phyloP scores from a whole-genome alignment of 37 sponge, comb jelly and placozoan species.

The Geodia barretti region DNA sequence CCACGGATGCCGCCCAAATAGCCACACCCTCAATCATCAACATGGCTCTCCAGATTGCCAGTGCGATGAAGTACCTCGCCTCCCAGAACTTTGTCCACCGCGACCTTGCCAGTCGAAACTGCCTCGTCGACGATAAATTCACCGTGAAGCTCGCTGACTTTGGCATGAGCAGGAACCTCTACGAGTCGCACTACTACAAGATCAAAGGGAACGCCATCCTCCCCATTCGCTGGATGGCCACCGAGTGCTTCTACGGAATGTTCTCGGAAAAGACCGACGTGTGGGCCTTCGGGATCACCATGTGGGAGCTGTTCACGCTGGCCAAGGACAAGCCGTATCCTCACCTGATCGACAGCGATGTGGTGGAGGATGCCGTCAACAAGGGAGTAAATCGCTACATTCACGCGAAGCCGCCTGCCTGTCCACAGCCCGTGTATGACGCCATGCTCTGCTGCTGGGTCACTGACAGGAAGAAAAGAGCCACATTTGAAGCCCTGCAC shows the following conservation, averaged over 20 bases:
- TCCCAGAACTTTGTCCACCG: constrained; percentile 61
- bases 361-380: constrained; percentile 60
- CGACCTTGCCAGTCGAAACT: constrained; percentile 74
- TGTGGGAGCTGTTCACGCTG: constrained; percentile 65
- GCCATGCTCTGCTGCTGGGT: constrained; percentile 65
- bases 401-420: constrained; percentile 20
- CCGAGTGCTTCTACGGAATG: constrained; percentile 62
- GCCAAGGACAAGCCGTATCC: constrained; percentile 29
- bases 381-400: constrained; percentile 31
- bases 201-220: constrained; percentile 45
- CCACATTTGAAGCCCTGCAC: constrained; percentile 51
- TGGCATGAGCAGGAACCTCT: constrained; percentile 63
- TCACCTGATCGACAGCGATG: constrained; percentile 43
- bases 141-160: constrained; percentile 71
- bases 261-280: constrained; percentile 71
- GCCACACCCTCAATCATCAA: constrained; percentile 25
- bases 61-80: constrained; percentile 71
- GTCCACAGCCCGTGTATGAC: constrained; percentile 57
- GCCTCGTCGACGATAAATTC: constrained; percentile 60
- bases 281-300: constrained; percentile 65
- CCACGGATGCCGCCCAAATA: not conserved
- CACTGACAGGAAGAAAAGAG: constrained; percentile 27
- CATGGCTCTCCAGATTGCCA: constrained; percentile 63
- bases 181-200: constrained; percentile 53
- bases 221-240: constrained; percentile 77